These are phyloP conservation scores for Toxostoma redivivum DNA, from an alignment of 2,113 vertebrate genomes.

Conservation along the genomic window DNA sequence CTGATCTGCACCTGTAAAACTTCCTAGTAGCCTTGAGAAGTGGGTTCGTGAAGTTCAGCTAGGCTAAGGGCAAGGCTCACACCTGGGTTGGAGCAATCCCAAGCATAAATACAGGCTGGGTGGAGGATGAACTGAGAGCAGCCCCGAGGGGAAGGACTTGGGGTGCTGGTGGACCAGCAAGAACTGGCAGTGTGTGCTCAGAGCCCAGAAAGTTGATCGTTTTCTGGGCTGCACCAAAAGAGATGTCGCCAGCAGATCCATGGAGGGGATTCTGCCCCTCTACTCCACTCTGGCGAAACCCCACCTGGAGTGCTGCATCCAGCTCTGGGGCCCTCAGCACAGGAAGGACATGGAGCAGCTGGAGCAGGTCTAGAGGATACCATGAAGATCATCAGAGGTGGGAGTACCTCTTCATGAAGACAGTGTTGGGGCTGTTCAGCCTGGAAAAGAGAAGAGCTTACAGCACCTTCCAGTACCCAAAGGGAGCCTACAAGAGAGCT, in stretches of 20 bases:
- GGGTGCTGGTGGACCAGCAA: not conserved
- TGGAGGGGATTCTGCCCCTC: not conserved
- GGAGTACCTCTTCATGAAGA: not conserved
- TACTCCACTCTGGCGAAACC: rapidly evolving
- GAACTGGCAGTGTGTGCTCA: not conserved
- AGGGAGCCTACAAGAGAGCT: not conserved
- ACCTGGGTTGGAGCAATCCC: rapidly evolving
- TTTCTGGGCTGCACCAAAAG: not conserved
- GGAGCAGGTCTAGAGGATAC: not conserved
- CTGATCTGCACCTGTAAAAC: not conserved
- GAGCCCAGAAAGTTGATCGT: not conserved
- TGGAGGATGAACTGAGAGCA: not conserved
- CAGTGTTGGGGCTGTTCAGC: not conserved
- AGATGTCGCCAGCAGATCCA: not conserved
- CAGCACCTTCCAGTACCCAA: not conserved
- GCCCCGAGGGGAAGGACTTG: not conserved
- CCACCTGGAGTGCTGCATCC: not conserved
- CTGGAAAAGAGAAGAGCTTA: not conserved
- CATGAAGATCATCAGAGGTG: not conserved
- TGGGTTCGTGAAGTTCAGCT: not conserved
- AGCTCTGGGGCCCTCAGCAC: not conserved
- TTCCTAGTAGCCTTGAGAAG: not conserved
- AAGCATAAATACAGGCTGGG: not conserved
- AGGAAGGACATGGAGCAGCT: not conserved
- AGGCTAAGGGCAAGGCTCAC: not conserved